A percentile compares a stretch with the other conserved stretches of the same genome.
These are phyloP conservation scores for Salvelinus sp. DNA, from an alignment of 2,113 vertebrate genomes.

Conservation along the genomic window DNA sequence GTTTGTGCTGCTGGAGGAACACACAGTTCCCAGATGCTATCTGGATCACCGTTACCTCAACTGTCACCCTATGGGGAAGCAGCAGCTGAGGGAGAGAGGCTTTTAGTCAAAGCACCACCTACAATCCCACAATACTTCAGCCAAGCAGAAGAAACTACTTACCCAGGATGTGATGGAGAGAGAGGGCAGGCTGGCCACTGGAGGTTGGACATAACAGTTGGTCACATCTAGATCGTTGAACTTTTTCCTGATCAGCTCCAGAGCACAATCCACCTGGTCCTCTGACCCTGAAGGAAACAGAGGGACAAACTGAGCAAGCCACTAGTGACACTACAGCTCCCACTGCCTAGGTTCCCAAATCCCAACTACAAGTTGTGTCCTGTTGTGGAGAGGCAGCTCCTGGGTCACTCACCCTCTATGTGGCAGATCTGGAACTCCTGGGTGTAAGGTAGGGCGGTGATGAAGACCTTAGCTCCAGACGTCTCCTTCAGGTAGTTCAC, in stretches of 20 bases:
- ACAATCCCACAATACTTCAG: neutral
- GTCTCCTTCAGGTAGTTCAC: constrained; percentile 82
- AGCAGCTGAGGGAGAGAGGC: constrained; percentile 67
- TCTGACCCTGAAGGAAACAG: constrained; percentile 69
- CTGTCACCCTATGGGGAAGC: constrained; percentile 78
- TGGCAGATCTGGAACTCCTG: constrained; percentile 84
- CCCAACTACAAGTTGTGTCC: neutral
- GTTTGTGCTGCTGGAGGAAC: constrained; percentile 85
- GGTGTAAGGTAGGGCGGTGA: constrained; percentile 81
- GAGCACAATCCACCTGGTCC: constrained; percentile 80
- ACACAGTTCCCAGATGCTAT: constrained; percentile 81
- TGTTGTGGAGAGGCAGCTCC: neutral
- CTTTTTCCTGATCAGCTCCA: constrained; percentile 82
- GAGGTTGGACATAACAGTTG: constrained; percentile 74
- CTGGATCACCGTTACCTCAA: constrained; percentile 82
- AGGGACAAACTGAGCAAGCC: neutral
- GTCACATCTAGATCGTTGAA: constrained; percentile 84
- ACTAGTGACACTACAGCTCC: neutral
- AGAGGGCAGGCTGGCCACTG: constrained; percentile 74
- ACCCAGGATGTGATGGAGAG: constrained; percentile 85
- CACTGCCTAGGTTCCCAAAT: neutral
- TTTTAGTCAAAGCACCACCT: neutral
- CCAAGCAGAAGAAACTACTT: constrained; percentile 34
- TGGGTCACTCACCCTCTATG: constrained; percentile 79
- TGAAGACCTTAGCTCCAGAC: constrained; percentile 86